Evolutionary conservation across 2,113 vertebrate genomes (phyloP), one percentile per base, ranked within the genome.

Genomic region (Leptobrachium leishanense): DNA sequence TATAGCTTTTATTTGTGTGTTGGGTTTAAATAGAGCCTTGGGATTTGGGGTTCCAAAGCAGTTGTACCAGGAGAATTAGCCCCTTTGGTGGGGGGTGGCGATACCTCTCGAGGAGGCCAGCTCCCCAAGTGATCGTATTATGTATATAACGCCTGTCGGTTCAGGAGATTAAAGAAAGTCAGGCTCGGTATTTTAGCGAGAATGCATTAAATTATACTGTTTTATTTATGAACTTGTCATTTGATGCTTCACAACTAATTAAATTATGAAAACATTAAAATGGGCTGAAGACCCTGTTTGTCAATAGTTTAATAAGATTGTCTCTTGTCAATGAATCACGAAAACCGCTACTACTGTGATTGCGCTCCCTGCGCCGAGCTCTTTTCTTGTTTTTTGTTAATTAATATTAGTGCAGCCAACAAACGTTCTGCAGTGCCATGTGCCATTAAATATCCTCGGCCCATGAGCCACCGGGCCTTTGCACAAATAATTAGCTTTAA

Each of bases 211-310:
- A 69, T 77, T 77, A 77, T 41, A 43, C 54, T 12, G 8, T 77
- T 77, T 77, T 65, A 77, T 77, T 69, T 77, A 77, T 77, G 66
- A 10, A 65, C 53, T 62, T 77, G 75, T 77, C 75, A 69, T 69
- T 65, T 8, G 66, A 69, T 69, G 67, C 55, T 53, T 69, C 67
- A 76, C n/a, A 53, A 65, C 75, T 77, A 77, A 69, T 77, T 77
- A 77, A 77, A 77, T 77, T 69, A 69, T 77, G 75, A 77, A 77
- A 77, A 77, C 75, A 77, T 76, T 76, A 76, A 68, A 76, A 77
- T 77, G 57, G 75, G 69, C 67, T 54, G 54, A 67, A 77, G 75
- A 77, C 67, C 75, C 68, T 69, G 44, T 77, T 77, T 77, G 75
- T 77, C 67, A 76, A 76, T 76, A 76, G 75, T 76, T 53, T 76